Conservation (phyloP, 2,797 vertebrate genomes). For the Gallinago stenura region DNA sequence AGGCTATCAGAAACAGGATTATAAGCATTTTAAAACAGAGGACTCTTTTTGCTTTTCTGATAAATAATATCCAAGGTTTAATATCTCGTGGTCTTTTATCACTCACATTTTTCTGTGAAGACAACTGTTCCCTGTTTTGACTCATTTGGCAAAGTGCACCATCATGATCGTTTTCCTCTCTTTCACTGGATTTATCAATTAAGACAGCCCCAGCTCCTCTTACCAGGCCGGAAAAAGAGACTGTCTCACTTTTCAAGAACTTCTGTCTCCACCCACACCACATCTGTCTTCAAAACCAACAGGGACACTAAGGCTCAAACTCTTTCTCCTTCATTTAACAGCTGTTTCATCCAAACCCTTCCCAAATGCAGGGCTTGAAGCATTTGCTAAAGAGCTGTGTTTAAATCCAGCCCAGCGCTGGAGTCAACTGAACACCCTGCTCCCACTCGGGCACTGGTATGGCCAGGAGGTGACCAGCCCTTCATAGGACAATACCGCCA, state of each 20-base stretch:
- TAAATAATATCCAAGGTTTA: neutral
- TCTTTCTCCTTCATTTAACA: neutral
- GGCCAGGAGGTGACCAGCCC: neutral
- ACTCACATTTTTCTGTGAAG: neutral
- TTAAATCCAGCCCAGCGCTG: neutral
- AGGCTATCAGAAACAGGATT: neutral
- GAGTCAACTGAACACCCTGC: neutral
- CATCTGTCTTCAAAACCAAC: neutral
- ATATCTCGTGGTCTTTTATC: neutral
- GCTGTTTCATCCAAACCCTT: neutral
- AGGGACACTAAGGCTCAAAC: neutral
- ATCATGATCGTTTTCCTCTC: neutral
- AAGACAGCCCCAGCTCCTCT: neutral
- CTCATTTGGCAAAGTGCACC: neutral
- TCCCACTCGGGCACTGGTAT: fast-evolving
- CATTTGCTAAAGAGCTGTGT: neutral
- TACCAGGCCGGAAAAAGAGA: neutral
- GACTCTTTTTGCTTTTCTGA: neutral
- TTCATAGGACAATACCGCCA: neutral
- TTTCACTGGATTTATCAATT: neutral
- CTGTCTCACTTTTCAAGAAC: neutral
- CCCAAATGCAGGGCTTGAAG: neutral
- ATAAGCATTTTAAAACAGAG: neutral
- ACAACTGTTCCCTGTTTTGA: neutral
- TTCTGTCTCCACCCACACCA: neutral